Conservation (phyloP, 2,797 vertebrate species). For the Sebastes vulpes region DNA sequence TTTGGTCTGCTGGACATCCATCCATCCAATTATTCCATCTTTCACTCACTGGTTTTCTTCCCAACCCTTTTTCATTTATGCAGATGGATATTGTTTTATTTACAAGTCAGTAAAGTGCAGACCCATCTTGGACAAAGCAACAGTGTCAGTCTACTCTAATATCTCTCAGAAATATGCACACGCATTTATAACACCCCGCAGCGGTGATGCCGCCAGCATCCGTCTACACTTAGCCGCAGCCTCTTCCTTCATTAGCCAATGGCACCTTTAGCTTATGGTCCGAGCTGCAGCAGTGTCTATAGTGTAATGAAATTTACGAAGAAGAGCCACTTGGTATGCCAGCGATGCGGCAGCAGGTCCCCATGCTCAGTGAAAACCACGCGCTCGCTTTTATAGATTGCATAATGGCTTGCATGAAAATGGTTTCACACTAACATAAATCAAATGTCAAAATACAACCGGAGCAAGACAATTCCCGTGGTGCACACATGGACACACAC, state of each 20-base stretch:
- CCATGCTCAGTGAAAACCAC: conserved; percentile 82
- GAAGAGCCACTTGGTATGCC: conserved; percentile 87
- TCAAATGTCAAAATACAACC: conserved; percentile 88
- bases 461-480: conserved; percentile 83
- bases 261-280: conserved; percentile 85
- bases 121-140: conserved; percentile 52
- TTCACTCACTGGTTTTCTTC: conserved; percentile 16
- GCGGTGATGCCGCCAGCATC: conserved; percentile 66
- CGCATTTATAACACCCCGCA: conserved; percentile 58
- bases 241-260: conserved; percentile 84
- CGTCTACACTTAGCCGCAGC: conserved; percentile 71
- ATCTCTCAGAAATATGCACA: conserved; percentile 63
- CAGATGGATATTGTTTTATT: conserved; percentile 59
- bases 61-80: conserved; percentile 41
- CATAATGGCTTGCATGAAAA: conserved; percentile 88
- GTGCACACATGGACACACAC: conserved; percentile 71
- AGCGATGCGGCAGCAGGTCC: conserved; percentile 80
- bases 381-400: conserved; percentile 86
- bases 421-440: conserved; percentile 88
- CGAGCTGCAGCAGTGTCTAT: conserved; percentile 78
- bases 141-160: conserved; percentile 55
- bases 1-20: conserved; percentile 4
- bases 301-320: conserved; percentile 85
- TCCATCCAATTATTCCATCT: conserved; percentile 24
- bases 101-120: conserved; percentile 64